Evolutionary conservation across 2,888 invertebrate species (phyloP).

Genomic region (Oscheius sp.): DNA sequence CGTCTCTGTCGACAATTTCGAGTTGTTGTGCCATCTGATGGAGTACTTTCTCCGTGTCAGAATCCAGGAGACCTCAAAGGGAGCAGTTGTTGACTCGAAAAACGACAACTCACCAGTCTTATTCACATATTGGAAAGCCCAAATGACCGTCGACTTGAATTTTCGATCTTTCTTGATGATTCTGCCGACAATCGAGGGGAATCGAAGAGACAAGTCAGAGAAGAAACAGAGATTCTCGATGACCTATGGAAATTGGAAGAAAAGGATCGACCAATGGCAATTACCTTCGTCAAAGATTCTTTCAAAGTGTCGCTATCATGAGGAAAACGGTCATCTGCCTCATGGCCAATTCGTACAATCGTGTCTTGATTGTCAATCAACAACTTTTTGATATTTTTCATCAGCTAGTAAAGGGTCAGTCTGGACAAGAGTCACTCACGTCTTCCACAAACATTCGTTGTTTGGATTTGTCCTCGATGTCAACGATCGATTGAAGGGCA

Average conservation of each 20-base stretch:
- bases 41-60: conserved; percentile 38
- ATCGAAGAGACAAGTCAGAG: conserved; percentile 45
- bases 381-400: conserved; percentile 44
- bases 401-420: conserved; percentile 28
- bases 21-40: conserved; percentile 51
- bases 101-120: conserved; percentile 39
- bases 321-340: conserved; percentile 43
- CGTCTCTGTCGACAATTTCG: conserved; percentile 39
- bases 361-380: conserved; percentile 43
- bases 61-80: conserved; percentile 41
- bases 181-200: conserved; percentile 40
- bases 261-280: background rate
- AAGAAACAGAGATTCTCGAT: conserved; percentile 54
- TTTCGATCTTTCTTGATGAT: conserved; percentile 48
- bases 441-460: conserved; percentile 27
- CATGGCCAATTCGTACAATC: conserved; percentile 43
- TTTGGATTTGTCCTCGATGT: conserved; percentile 23
- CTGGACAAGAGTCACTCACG: background rate
- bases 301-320: conserved; percentile 45
- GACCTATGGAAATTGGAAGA: conserved; percentile 28
- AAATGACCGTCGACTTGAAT: conserved; percentile 46
- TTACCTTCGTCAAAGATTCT: conserved; percentile 41
- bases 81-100: background rate
- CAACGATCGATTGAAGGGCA: conserved; percentile 20
- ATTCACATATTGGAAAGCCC: conserved; percentile 49